Evolutionary conservation across 30 jellyfish, hydroid and myxozoan species (phyloP).

Genomic region (Aurelia coerulea): DNA sequence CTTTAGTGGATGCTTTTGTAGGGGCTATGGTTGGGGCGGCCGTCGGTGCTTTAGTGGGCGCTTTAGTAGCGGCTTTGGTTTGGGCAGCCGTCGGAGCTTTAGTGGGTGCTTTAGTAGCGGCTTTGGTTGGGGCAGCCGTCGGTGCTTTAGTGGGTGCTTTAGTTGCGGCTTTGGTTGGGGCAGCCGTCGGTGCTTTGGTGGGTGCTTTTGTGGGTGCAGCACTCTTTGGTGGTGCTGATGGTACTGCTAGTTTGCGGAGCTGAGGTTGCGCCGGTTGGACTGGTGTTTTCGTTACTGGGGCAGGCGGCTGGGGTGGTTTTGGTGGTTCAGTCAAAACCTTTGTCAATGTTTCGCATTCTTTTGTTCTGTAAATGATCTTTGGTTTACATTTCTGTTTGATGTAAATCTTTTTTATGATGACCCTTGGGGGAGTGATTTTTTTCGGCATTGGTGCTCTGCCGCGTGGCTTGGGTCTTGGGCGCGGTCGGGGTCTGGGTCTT

Average conservation of each 20-base stretch:
- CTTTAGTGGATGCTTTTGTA: no score
- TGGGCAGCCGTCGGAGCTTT: background rate
- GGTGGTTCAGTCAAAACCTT: background rate
- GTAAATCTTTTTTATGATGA: background rate
- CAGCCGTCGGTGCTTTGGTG: background rate
- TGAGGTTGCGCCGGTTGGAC: background rate
- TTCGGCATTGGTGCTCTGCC: no score
- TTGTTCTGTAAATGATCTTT: background rate
- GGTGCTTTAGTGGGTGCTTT: background rate
- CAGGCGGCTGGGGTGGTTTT: background rate
- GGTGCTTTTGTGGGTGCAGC: background rate
- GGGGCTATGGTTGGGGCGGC: no score
- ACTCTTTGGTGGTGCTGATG: background rate
- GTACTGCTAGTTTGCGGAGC: background rate
- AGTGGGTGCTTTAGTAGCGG: background rate
- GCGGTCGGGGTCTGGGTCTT: no score
- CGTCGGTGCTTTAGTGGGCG: background rate
- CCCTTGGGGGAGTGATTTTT: background rate
- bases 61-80: background rate
- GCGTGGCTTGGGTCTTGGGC: no score
- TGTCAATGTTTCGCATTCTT: background rate
- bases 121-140: background rate
- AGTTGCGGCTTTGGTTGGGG: no score
- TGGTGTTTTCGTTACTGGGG: conserved; percentile 7
- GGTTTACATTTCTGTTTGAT: conserved; percentile 1